Conservation (phyloP, 1,140 invertebrate genomes). For the Diachasma alloeum region DNA sequence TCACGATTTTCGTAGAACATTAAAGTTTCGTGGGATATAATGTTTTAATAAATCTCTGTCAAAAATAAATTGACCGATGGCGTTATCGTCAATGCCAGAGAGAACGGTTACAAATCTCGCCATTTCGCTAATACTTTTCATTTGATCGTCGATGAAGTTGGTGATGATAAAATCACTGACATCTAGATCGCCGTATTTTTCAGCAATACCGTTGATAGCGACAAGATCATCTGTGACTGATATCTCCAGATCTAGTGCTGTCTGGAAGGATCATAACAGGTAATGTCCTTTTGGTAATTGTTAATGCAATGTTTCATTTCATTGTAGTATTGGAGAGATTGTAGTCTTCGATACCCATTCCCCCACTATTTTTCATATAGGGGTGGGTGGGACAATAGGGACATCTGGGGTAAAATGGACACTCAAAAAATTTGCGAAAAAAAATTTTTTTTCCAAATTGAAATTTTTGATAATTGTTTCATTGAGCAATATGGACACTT, state of each 20-base stretch:
- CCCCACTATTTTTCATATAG: too few relatives aligned
- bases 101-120: constrained; percentile 48
- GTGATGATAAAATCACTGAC: constrained; percentile 54
- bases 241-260: constrained; percentile 47
- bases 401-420: too few relatives aligned
- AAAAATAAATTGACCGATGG: constrained; percentile 50
- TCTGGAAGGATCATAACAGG: constrained; percentile 32
- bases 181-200: constrained; percentile 47
- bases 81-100: constrained; percentile 50
- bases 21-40: constrained; percentile 39
- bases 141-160: constrained; percentile 51
- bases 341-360: too few relatives aligned
- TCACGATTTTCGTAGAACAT: constrained; percentile 30
- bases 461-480: too few relatives aligned
- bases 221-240: constrained; percentile 47
- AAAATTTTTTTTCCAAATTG: too few relatives aligned
- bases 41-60: constrained; percentile 49
- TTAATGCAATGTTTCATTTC: neutral
- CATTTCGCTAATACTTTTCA: constrained; percentile 53
- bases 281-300: neutral
- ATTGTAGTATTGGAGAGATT: too few relatives aligned
- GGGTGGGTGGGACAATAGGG: too few relatives aligned
- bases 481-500: too few relatives aligned
- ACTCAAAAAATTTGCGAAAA: too few relatives aligned
- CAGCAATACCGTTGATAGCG: constrained; percentile 37